Base-by-base conservation (phyloP, 2,113 vertebrate genomes). In the Entelurus aequoreus region DNA sequence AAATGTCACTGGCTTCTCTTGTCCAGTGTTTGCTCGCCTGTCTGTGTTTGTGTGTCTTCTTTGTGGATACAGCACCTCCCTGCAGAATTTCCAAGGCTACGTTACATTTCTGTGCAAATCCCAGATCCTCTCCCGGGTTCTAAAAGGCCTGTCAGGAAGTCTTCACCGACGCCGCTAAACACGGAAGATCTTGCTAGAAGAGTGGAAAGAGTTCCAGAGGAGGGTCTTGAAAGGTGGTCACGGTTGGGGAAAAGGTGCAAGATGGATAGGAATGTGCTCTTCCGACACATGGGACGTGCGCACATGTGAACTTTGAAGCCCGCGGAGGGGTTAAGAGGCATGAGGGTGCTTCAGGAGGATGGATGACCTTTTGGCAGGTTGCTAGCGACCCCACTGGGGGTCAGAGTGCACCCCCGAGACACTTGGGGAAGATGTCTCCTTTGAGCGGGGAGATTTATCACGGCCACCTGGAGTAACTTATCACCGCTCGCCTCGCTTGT, bases 401-500 rank as follows among this genome's bases (percentile, higher is more conserved):
- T 89, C 81, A 75, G 61, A 78, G 81, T 69, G 74, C 77, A 72
- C 55, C 37, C 42, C 44, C 64, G 62, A 88, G 80, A 76, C 80
- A 64, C 72, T 13, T 48, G 51, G 64, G 52, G 55, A 75, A 75
- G 82, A 85, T 71, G 84, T 79, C 82, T 86, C 60, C 78, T 86
- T 78, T 79, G 77, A 82, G 77, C 40, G 56, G 46, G 64, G 48
- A 84, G 80, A 86, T 88, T 91, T 87, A 88, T 79, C 72, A 62
- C 13, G 63, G 59, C 71, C 87, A 88, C 84, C 84, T 91, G 90
- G 86, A 89, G 66, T 10, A 82, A 71, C 70, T 78, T 78, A 79
- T 77, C 74, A 68, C 59, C 12, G 54, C 57, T 40, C 60, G 61
- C 54, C 63, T 66, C 59, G 66, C 76, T 58, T 66, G 69, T 63